Evolutionary conservation across 1,140 invertebrate species (phyloP), one percentile per base, ranked within the genome.

Genomic region (Augochlora pura): DNA sequence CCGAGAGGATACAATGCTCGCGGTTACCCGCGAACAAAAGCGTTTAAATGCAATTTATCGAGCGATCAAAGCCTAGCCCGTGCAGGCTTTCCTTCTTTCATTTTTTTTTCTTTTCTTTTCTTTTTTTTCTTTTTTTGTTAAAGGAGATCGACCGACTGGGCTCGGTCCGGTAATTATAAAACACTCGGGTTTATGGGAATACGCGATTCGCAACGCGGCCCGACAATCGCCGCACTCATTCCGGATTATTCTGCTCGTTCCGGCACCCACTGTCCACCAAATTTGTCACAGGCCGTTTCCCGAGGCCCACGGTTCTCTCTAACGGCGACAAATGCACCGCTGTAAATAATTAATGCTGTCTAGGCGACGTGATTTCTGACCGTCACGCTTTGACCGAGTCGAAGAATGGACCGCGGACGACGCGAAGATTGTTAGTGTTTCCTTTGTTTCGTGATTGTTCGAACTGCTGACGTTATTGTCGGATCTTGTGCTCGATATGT

Each of bases 31-130:
- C 7, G 52, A 68, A 76, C 74, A 68, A 76, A 60, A 68, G 65
- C 63, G 23, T 60, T 76, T 76, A 67, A 68, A 46, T 39, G 21
- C 57, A 57, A 76, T 76, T 76, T 76, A 76, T 76, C 57, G 54
- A 16, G 42, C 65, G 74, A 76, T 69, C 52, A 39, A n/a, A 60
- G 2, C 12, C 42, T 2, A 6, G 42, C 38, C 32, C 4, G 39
- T 10, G 16, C n/a, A 3, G 38, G 18, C 21, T 65, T 65, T 42
- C 21, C 32, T 32, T 4, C 32, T 32, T 32, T 32, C 32, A n/a
- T n/a, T n/a, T n/a, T n/a, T n/a, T n/a, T n/a, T n/a, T 32, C 4
- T 32, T 4, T 32, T 32, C 21, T 65, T 65, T 42, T 9, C 32
- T 32, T 4, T 4, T 32, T 32, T 32, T 4, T 32, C 4, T 32